Conservation (phyloP, 2,113 vertebrate genomes). For the Pipa parva region DNA sequence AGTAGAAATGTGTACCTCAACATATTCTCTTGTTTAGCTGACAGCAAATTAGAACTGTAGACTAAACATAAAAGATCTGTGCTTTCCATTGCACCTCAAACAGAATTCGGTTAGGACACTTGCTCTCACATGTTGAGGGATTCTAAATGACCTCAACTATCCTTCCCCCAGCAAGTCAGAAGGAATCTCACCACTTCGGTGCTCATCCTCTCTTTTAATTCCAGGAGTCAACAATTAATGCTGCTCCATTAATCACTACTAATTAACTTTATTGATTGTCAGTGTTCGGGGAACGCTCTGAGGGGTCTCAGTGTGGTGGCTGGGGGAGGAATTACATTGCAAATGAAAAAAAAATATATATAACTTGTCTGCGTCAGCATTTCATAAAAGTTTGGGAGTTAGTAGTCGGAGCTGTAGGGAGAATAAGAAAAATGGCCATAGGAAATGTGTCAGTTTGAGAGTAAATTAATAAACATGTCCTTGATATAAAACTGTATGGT, state of each 20-base stretch:
- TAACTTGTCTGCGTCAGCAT: constrained; percentile 11
- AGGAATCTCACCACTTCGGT: constrained; percentile 8
- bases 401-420: neutral
- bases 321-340: constrained; percentile 25
- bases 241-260: constrained; percentile 80
- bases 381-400: constrained; percentile 5
- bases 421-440: neutral
- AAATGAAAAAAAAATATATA: constrained; percentile 25
- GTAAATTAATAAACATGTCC: too few species aligned
- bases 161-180: neutral
- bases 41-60: too few species aligned
- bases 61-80: too few species aligned
- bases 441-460: too few species aligned
- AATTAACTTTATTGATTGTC: constrained; percentile 85
- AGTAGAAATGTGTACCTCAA: too few species aligned
- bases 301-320: constrained; percentile 23
- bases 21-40: too few species aligned
- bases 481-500: too few species aligned
- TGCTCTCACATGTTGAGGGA: too few species aligned
- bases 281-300: constrained; percentile 23
- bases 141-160: neutral
- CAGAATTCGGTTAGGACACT: too few species aligned
- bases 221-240: constrained; percentile 59
- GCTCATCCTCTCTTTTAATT: constrained; percentile 52
- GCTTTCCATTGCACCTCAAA: too few species aligned